Base-by-base conservation (phyloP, 1,140 invertebrate genomes). In the Drosophila pectinifera region DNA sequence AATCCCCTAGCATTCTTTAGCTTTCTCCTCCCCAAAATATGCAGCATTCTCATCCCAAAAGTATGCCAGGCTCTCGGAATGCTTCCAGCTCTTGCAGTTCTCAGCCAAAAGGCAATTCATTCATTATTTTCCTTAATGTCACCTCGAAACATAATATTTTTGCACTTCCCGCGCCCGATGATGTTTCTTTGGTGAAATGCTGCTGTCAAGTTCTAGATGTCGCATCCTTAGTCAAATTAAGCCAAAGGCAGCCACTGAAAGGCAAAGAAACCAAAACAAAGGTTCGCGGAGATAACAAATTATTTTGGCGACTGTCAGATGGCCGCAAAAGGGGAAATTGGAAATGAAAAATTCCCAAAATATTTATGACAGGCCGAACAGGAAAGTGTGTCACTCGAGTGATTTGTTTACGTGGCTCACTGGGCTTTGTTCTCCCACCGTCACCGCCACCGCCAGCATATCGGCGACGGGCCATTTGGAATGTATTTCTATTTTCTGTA, bases 381-480 rank as follows among this genome's bases (percentile, higher is more conserved):
- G 77, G 53, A 89, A 89, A 84, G 68, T 89, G 57, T 89, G 84
- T 89, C 84, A 89, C 84, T 89, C 58, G 80, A 51, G 51, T 89
- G 84, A 89, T 89, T 89, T 89, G 85, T 89, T 89, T 89, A 88
- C 77, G 72, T 55, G 63, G 77, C 80, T 89, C 84, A 89, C 68
- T 89, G 70, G 45, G 39, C 54, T 76, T 76, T 63, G 45, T 68
- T 67, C 42, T 62, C 24, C 42, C 36, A 41, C 36, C 53, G n/a
- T n/a, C n/a, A n/a, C n/a, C n/a, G n/a, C n/a, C n/a, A n/a, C n/a
- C n/a, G n/a, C n/a, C n/a, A n/a, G n/a, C 41, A 34, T 10, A 28
- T 28, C 28, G 28, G 28, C 28, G 28, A 34, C 43, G 22, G 64
- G 28, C 48, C 48, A 46, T 54, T 57, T 61, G 54, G 45, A 56